These are phyloP conservation scores for Phyto melanocephala DNA, from an alignment of 2,888 invertebrate genomes.

Conservation along the genomic window DNA sequence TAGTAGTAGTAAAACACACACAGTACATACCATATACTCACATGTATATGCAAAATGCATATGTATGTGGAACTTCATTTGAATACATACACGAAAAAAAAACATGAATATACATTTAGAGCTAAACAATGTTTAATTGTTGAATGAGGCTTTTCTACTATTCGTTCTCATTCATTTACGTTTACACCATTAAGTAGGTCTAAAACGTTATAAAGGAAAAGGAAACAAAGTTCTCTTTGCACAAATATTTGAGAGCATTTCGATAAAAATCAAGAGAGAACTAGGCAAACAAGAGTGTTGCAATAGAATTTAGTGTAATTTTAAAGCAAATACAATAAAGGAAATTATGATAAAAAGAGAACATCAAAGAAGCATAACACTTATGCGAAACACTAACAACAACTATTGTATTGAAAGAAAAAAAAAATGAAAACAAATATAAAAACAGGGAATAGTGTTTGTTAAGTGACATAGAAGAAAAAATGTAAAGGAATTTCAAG, in stretches of 20 bases:
- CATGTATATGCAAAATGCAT: not conserved
- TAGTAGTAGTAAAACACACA: conserved; percentile 29
- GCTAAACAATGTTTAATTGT: conserved; percentile 43
- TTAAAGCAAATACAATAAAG: not conserved
- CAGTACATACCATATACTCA: not conserved
- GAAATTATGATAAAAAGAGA: conserved; percentile 19
- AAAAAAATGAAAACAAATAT: not conserved
- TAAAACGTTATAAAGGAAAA: conserved; percentile 15
- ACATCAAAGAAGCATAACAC: not conserved
- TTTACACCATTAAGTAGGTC: not conserved
- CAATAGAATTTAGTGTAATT: not conserved
- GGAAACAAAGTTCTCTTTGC: conserved; percentile 30
- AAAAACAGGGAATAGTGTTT: conserved; percentile 25
- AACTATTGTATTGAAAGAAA: not conserved
- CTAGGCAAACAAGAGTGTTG: not conserved
- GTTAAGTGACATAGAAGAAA: conserved; percentile 31
- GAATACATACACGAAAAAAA: not conserved
- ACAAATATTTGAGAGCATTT: not conserved
- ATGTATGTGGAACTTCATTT: not conserved
- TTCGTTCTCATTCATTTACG: not conserved
- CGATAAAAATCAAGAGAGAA: too few species aligned
- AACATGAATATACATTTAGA: not conserved
- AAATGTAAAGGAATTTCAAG: conserved; percentile 34
- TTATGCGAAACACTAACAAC: not conserved
- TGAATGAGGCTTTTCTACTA: conserved; percentile 46